Evolutionary conservation across 2,113 vertebrate genomes (phyloP).

Genomic region (Xenopus borealis): DNA sequence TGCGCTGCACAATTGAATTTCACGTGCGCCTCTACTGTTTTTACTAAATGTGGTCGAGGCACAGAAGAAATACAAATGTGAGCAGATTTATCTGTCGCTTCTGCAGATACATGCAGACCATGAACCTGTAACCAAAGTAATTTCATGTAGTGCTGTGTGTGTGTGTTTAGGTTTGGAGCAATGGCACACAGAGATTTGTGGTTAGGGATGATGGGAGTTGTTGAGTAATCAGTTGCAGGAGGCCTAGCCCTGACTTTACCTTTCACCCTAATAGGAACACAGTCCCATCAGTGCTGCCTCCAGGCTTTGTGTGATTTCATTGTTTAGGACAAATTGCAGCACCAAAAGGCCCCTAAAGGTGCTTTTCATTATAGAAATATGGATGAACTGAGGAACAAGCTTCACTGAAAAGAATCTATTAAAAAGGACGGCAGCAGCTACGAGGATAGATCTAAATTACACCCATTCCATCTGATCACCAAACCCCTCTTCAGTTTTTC

Average conservation of each 20-base stretch:
- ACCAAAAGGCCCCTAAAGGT: conserved; percentile 19
- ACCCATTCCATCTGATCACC: background rate
- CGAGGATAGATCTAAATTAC: background rate
- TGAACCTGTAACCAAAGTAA: conserved; percentile 41
- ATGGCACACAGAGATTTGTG: conserved; percentile 29
- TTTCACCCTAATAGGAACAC: conserved; percentile 41
- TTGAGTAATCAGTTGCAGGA: conserved; percentile 39
- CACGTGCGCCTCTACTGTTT: conserved; percentile 13
- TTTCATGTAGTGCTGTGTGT: conserved; percentile 37
- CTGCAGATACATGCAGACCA: conserved; percentile 30
- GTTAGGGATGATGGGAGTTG: conserved; percentile 10
- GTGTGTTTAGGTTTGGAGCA: conserved; percentile 31
- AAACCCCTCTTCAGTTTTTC: too few relatives aligned
- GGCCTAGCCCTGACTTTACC: conserved; percentile 42
- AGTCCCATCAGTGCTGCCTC: conserved; percentile 15
- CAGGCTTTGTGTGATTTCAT: conserved; percentile 25
- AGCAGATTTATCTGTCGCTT: conserved; percentile 39
- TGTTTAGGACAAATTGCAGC: conserved; percentile 29
- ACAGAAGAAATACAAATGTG: conserved; percentile 26
- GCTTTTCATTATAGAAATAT: conserved; percentile 17
- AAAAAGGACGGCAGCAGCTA: background rate
- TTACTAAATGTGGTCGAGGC: conserved; percentile 23
- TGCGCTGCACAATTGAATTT: conserved; percentile 4
- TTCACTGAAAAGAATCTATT: conserved; percentile 6
- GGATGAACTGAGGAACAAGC: conserved; percentile 1